phyloP scores from a whole-genome alignment of 2,113 vertebrate genomes.

The Rhadina sibilatrix region DNA sequence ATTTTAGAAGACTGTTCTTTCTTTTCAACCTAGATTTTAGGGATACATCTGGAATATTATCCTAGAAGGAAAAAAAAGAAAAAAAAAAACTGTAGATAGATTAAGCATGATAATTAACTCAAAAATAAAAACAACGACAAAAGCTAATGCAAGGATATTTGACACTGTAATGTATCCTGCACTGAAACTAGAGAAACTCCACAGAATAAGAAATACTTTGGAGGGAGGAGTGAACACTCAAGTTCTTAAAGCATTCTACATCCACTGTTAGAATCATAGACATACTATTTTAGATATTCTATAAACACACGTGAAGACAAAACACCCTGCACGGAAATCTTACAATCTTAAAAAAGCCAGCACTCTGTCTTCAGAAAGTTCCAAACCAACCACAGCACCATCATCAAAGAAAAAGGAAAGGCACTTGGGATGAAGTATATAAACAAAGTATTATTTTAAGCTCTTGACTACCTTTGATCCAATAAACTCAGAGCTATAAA shows the following conservation, averaged over 20 bases:
- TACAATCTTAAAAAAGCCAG: conserved; percentile 1
- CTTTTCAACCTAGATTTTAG: neutral
- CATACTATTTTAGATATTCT: neutral
- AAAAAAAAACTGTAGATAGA: neutral
- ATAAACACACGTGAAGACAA: conserved; percentile 24
- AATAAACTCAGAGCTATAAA: neutral
- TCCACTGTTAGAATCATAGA: neutral
- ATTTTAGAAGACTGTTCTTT: neutral
- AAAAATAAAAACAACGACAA: neutral
- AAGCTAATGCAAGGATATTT: neutral
- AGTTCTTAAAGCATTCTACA: neutral
- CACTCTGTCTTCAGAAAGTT: neutral
- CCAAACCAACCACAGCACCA: neutral
- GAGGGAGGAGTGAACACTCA: neutral
- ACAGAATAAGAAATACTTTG: neutral
- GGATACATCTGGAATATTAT: neutral
- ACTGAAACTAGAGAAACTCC: neutral
- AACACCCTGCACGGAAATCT: neutral
- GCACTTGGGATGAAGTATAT: neutral
- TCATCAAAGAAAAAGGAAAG: conserved; percentile 40
- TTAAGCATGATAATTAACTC: neutral
- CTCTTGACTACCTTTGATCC: conserved; percentile 23
- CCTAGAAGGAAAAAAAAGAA: neutral
- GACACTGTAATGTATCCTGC: conserved; percentile 23
- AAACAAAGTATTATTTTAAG: conserved; percentile 54